Conservation (phyloP, 1,140 invertebrate genomes). For the Mya arenaria region DNA sequence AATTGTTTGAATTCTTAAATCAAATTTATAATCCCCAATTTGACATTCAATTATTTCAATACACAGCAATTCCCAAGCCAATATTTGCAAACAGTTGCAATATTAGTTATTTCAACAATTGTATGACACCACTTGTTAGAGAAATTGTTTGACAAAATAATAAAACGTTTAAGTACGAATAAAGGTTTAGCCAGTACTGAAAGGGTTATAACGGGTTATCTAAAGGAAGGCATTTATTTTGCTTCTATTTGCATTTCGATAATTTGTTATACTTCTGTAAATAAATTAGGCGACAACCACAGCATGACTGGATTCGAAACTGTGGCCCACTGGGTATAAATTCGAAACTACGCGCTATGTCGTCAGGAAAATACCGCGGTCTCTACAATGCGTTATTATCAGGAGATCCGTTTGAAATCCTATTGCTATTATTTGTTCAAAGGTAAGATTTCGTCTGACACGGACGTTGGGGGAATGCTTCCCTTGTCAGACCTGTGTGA, state of each 20-base stretch:
- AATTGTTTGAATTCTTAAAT: too few species aligned
- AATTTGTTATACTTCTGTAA: slow-evolving; percentile 45
- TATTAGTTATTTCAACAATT: too few species aligned
- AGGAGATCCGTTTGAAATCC: slow-evolving; percentile 25
- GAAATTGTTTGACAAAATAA: slow-evolving; percentile 4
- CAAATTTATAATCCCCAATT: too few species aligned
- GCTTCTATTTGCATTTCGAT: slow-evolving; percentile 42
- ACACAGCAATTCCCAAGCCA: too few species aligned
- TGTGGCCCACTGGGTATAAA: background rate
- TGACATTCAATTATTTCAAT: too few species aligned
- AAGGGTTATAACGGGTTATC: slow-evolving; percentile 18
- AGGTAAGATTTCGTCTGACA: background rate
- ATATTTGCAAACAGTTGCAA: too few species aligned
- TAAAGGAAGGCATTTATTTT: slow-evolving; percentile 34
- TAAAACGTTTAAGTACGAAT: slow-evolving; percentile 33
- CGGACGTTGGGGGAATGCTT: background rate
- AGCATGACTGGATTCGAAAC: slow-evolving; percentile 22
- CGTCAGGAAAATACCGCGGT: slow-evolving; percentile 4
- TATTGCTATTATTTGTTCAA: slow-evolving; percentile 29
- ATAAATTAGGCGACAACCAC: slow-evolving; percentile 32
- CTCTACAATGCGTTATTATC: slow-evolving; percentile 9
- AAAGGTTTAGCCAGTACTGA: slow-evolving; percentile 14
- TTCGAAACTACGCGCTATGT: too few species aligned
- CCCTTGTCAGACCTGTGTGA: background rate
- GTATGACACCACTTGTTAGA: too few species aligned